Evolutionary conservation across 1,140 invertebrate species (phyloP), one percentile per base, ranked within the genome.

Genomic region (Holotrichia oblita): DNA sequence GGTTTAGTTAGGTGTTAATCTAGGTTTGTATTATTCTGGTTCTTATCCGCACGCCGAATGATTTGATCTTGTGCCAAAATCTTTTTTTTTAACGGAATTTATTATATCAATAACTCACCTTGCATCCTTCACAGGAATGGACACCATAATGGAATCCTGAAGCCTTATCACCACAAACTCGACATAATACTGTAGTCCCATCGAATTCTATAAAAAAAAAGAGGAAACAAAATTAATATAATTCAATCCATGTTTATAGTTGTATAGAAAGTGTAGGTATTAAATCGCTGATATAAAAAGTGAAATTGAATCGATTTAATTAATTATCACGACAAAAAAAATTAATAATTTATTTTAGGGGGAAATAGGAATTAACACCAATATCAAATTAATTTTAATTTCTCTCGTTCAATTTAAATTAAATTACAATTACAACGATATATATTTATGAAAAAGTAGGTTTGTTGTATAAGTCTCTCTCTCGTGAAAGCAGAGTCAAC

Each of bases 121-220:
- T 99, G 93, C 98, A 99, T 83, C 98, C 98, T 90, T 99, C 98
- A 88, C 98, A 99, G 81, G 97, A 99, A 89, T 99, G 98, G 80
- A 99, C 98, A 73, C 98, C 98, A 90, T 99, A 99, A 87, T 99
- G 98, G 89, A 99, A 99, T 78, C 98, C 98, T 84, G 96, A 98
- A 72, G 98, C 98, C 89, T 99, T 99, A 88, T 99, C 98, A 41
- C 98, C 98, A 87, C 98, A 99, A 0, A 99, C 98, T 75, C 98
- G 93, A 88, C 98, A 99, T 69, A 99, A 88, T 74, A 99, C 96
- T 27, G 97, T 99, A 72, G 97, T 99, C 34, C 97, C 97, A 89
- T 99, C 98, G 87, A 99, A 99, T 93, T 99, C 98, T 99, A 94
- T 27, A 96, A 94, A 83, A 86, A 86, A 88, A 84, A 84, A 85